These are phyloP conservation scores for Habropoda laboriosa DNA, from an alignment of 1,140 invertebrate genomes.

Conservation along the genomic window DNA sequence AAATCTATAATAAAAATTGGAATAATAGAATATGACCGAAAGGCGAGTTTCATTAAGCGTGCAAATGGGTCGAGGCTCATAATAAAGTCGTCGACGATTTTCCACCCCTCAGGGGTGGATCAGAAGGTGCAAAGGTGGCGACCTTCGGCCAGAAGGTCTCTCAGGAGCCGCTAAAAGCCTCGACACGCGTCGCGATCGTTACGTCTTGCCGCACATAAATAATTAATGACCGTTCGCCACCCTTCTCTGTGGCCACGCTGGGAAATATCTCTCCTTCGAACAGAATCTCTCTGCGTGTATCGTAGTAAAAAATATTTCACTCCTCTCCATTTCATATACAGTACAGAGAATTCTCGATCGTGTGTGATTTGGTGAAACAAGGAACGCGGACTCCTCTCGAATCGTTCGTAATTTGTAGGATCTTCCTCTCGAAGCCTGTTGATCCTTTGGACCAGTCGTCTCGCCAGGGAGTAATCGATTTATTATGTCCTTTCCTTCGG, in stretches of 20 bases:
- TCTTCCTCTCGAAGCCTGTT: constrained; percentile 20
- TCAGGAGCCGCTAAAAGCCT: constrained; percentile 57
- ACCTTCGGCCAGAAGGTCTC: constrained; percentile 42
- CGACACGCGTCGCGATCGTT: constrained; percentile 66
- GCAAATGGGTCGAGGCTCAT: neutral
- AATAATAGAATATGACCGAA: neutral
- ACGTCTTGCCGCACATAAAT: constrained; percentile 66
- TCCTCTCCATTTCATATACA: neutral
- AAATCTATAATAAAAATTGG: neutral
- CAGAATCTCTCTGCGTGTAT: too few species aligned
- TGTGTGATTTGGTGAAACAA: neutral
- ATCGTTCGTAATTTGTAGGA: constrained; percentile 27
- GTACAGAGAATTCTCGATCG: too few species aligned
- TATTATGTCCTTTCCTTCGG: constrained; percentile 7
- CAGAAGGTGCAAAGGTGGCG: constrained; percentile 57
- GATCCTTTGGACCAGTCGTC: constrained; percentile 3
- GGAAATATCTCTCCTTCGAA: constrained; percentile 49
- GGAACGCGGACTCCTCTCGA: neutral
- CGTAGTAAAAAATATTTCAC: too few species aligned
- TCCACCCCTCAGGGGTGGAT: constrained; percentile 12
- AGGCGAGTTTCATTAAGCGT: neutral
- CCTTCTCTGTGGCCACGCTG: neutral
- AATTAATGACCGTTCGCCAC: constrained; percentile 65
- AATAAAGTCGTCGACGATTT: constrained; percentile 58
- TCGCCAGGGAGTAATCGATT: constrained; percentile 19